Base-by-base conservation (phyloP, 2,113 vertebrate species). In the Eolophus roseicapilla region DNA sequence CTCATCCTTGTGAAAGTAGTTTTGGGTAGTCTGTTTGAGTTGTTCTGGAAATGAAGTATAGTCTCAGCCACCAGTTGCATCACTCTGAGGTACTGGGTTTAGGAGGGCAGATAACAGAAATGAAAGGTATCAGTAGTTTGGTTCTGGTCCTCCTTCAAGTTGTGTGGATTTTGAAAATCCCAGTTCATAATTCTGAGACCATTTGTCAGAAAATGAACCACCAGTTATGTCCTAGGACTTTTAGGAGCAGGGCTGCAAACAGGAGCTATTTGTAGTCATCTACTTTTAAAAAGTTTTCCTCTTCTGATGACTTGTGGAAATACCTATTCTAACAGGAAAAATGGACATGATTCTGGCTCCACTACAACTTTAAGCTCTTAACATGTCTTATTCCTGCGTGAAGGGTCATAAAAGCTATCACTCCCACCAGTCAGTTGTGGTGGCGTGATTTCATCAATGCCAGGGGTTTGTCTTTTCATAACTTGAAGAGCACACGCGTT, bases 401-500 rank as follows among this genome's bases (percentile, higher is more conserved):
- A 31, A 16, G 33, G 33, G 2, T 49, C 25, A 23, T 47, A 25
- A 52, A 63, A 74, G n/a, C 53, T 49, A 4, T 57, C 25, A 6
- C 47, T 75, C 82, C 13, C 52, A 19, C 25, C 25, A 39, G 31
- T 29, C 25, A 35, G 33, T 37, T 46, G 57, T 10, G 33, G 13
- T 59, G 21, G 20, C 2, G 21, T 59, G 71, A 67, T 73, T 59
- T 65, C 73, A 29, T 44, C 37, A 33, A 5, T 33, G 28, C 23
- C 50, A 83, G 31, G 33, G 43, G 10, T 44, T 76, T 91, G 44
- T 49, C 23, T 64, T 33, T 63, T 27, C 55, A 3, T 0, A 46
- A 31, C 16, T 41, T 37, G 63, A 29, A 24, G 37, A 81, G 76
- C n/a, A 7, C 44, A 2, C 0, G 0, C 0, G 0, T 49, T 43